Evolutionary conservation across 2,113 vertebrate species (phyloP).

Genomic region (Leptosomus discolor): DNA sequence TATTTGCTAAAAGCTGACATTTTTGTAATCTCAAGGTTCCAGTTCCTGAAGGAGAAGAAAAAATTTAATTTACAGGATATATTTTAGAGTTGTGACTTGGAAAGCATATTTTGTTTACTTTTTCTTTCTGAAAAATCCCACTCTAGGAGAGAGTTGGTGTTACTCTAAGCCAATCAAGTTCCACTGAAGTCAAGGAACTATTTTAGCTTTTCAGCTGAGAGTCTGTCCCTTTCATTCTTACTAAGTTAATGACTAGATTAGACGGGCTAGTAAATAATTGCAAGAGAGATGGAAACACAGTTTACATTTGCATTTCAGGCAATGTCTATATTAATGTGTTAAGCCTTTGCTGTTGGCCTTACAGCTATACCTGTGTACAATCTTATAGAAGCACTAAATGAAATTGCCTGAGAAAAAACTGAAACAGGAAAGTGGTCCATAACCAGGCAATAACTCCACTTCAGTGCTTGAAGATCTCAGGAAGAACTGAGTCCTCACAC

Average conservation of each 20-base stretch:
- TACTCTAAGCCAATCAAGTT: not conserved
- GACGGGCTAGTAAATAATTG: slow-evolving; percentile 17
- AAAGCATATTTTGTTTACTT: slow-evolving; percentile 21
- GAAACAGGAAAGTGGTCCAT: not conserved
- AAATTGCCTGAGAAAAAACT: not conserved
- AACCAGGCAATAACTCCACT: not conserved
- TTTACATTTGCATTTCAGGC: not conserved
- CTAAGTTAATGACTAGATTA: not conserved
- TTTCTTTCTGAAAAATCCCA: slow-evolving; percentile 14
- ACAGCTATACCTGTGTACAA: not conserved
- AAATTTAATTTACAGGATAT: not conserved
- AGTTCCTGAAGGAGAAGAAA: not conserved
- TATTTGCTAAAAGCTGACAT: slow-evolving; percentile 51
- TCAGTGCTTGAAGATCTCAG: not conserved
- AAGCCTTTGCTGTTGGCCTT: not conserved
- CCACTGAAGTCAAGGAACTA: not conserved
- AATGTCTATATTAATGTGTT: not conserved
- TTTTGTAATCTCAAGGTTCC: slow-evolving; percentile 4
- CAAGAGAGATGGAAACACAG: not conserved
- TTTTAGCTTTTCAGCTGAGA: not conserved
- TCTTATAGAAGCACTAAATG: not conserved
- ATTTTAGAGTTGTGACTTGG: not conserved
- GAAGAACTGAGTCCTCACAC: not conserved
- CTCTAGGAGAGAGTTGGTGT: not conserved
- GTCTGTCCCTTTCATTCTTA: not conserved